A percentile compares a stretch with the other conserved stretches of the same genome.
phyloP scores from a whole-genome alignment of 92 coral and sea anemone species.

The Porites rus region DNA sequence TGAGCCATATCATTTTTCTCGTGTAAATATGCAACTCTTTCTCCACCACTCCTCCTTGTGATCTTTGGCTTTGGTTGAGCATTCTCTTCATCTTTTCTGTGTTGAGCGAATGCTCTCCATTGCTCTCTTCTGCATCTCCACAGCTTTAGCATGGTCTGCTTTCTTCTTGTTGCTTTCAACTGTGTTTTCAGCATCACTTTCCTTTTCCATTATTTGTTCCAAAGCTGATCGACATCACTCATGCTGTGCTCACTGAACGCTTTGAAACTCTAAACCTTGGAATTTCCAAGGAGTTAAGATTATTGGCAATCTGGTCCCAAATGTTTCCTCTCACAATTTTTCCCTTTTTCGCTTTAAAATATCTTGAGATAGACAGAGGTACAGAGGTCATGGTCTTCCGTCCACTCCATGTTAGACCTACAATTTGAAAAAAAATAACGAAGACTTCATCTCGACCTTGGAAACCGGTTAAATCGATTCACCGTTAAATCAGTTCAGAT shows the following conservation, averaged over 20 bases:
- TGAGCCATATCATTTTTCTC: slow-evolving; percentile 48
- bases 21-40: slow-evolving; percentile 47
- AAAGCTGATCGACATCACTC: slow-evolving; percentile 25
- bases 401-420: neutral
- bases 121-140: slow-evolving; percentile 40
- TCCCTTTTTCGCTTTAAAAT: neutral
- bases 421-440: neutral
- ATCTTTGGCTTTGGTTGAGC: slow-evolving; percentile 33
- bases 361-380: neutral
- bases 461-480: neutral
- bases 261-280: neutral
- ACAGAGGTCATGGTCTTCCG: neutral
- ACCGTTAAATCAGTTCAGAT: neutral
- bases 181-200: slow-evolving; percentile 42
- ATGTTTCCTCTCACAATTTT: neutral
- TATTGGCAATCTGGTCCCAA: neutral
- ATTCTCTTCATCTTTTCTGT: slow-evolving; percentile 41
- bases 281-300: too few species aligned
- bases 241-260: slow-evolving; percentile 9
- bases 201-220: slow-evolving; percentile 27
- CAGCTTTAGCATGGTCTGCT: slow-evolving; percentile 41
- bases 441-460: neutral
- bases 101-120: slow-evolving; percentile 46
- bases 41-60: slow-evolving; percentile 45
- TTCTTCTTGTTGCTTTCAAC: slow-evolving; percentile 26